Evolutionary conservation across 2,888 invertebrate genomes (phyloP), one percentile per base, ranked within the genome.

Genomic region (Seira musarum): DNA sequence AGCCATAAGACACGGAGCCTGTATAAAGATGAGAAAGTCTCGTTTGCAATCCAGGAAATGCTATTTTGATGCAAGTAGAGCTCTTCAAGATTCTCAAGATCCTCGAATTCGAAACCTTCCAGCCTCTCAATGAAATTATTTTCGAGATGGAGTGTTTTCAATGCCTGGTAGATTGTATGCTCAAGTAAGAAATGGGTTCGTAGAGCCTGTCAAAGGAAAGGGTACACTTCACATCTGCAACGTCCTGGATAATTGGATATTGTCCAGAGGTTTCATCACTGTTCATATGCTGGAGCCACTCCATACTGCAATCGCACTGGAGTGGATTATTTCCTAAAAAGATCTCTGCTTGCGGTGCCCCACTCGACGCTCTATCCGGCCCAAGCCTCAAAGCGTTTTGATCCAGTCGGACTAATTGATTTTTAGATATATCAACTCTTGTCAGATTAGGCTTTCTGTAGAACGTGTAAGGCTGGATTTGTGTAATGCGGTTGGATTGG

Each of bases 281-380:
- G 89, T 94, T 94, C 86, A 94, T 93, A 89, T 93, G 93, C 89
- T 95, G 95, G 86, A 96, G 89, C 96, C 96, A 96, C 88, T 95
- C 95, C 95, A 96, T 95, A 81, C 94, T 94, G 88, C 96, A 96
- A 89, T 95, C 95, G 90, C 96, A 96, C 87, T 94, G 92, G 88
- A 95, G 93, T 75, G 95, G 95, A 90, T 96, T 96, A 84, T 93
- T 93, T 66, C 94, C 95, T 83, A 96, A 93, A 88, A 93, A 93
- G 89, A 96, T 95, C 89, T 95, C 94, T 5, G 95, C 94, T 79
- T 85, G 83, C 40, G 76, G 46, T 57, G 68, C 73, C 53, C 46
- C 73, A 22, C 63, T 63, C n/a, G 70, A 57, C 1, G 71, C 67
- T 6, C 67, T 88, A 81, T 49, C 88, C 76, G 87, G 86, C n/a